Conservation (phyloP, 2,888 invertebrate genomes). For the Pyrrhosoma nymphula region DNA sequence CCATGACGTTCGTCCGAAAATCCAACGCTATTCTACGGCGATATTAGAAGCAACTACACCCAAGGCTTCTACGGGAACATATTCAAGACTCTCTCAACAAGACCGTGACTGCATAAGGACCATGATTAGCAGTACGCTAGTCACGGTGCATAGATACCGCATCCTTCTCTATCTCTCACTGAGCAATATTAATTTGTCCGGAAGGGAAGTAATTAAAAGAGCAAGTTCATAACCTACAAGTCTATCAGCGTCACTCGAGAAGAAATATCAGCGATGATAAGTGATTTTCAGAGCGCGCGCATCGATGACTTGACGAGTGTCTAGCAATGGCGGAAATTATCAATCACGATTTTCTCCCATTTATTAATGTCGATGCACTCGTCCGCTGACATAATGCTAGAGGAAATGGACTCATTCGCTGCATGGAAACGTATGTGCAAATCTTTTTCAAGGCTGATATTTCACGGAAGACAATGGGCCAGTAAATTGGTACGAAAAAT, state of each 20-base stretch:
- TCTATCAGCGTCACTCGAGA: not conserved
- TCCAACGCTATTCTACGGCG: not conserved
- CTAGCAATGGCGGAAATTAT: not conserved
- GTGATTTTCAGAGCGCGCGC: not conserved
- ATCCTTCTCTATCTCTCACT: not conserved
- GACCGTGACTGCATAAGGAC: not conserved
- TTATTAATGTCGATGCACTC: not conserved
- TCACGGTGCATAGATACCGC: not conserved
- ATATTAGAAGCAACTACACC: not conserved
- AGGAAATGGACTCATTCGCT: not conserved
- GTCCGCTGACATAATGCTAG: not conserved
- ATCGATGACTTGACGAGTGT: not conserved
- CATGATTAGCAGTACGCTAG: not conserved
- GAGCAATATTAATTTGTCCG: not conserved
- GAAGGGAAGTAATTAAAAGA: not conserved
- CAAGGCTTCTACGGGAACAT: not conserved
- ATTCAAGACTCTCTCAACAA: not conserved
- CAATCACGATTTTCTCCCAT: not conserved
- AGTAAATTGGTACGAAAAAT: too few relatives aligned
- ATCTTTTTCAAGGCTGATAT: not conserved
- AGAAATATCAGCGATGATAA: not conserved
- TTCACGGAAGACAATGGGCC: not conserved
- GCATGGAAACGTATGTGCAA: not conserved
- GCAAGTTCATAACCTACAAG: not conserved
- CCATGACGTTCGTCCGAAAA: not conserved